Evolutionary conservation across 2,797 vertebrate genomes (phyloP).

Genomic region (Falco rusticolus): DNA sequence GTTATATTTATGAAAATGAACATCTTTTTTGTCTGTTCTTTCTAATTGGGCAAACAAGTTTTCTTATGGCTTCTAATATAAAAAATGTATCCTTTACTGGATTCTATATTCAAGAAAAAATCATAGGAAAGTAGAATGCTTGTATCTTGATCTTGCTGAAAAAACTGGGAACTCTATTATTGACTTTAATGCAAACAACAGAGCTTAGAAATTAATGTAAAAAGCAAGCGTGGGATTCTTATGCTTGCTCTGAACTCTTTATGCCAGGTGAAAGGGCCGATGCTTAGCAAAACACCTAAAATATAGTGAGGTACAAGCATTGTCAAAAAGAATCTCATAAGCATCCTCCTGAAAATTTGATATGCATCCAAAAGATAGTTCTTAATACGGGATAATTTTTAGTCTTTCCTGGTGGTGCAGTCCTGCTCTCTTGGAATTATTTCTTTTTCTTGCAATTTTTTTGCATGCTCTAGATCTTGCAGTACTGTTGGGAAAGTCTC

Average conservation of each 20-base stretch:
- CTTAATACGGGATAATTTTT: background rate
- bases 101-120: background rate
- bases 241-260: background rate
- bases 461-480: background rate
- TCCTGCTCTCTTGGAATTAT: background rate
- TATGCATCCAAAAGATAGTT: background rate
- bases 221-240: background rate
- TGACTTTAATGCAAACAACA: background rate
- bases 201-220: background rate
- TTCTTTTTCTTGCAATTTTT: background rate
- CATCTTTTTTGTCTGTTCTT: background rate
- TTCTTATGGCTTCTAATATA: background rate
- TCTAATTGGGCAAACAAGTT: background rate
- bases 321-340: background rate
- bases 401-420: background rate
- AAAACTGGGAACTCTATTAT: background rate
- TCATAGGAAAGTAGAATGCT: background rate
- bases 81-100: background rate
- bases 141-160: background rate
- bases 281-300: background rate
- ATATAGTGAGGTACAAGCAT: background rate
- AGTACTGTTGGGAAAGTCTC: background rate
- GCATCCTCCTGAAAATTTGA: background rate
- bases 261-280: fast-evolving
- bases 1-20: background rate